phyloP scores from a whole-genome alignment of 2,113 vertebrate species.

The Blennius ocellaris region DNA sequence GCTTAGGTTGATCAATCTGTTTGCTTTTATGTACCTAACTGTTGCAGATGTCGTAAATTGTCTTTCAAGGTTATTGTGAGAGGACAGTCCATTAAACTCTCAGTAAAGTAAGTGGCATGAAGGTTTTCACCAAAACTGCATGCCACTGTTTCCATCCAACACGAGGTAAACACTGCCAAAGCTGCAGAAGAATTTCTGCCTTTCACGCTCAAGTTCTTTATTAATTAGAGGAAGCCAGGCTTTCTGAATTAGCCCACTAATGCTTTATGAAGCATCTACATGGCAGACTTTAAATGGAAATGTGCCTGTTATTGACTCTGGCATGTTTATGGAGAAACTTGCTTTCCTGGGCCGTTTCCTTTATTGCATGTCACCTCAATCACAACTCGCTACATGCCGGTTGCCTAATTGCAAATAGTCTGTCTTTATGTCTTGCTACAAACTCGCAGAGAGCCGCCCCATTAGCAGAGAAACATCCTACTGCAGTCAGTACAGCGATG shows the following conservation, averaged over 20 bases:
- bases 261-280: conserved; percentile 55
- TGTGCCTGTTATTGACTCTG: conserved; percentile 45
- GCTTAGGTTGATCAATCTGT: conserved; percentile 1
- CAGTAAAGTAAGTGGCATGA: neutral
- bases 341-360: conserved; percentile 51
- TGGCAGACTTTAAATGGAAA: conserved; percentile 50
- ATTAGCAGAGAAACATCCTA: conserved; percentile 65
- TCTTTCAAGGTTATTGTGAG: neutral
- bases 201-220: conserved; percentile 37
- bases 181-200: conserved; percentile 38
- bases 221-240: conserved; percentile 58
- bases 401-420: conserved; percentile 60
- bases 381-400: conserved; percentile 34
- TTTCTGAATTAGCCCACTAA: conserved; percentile 57
- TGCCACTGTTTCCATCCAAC: conserved; percentile 23
- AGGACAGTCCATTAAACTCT: neutral
- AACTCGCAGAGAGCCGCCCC: conserved; percentile 65
- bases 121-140: conserved; percentile 5
- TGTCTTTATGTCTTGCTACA: conserved; percentile 63
- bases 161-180: conserved; percentile 6
- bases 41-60: conserved; percentile 1
- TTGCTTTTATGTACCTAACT: neutral
- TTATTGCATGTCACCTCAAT: conserved; percentile 53
- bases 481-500: conserved; percentile 55
- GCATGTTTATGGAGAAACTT: conserved; percentile 64